Percentiles rank a stretch among this genome's conserved stretches.
Conservation (phyloP, 2,113 vertebrate genomes). For the Dromas ardeola region DNA sequence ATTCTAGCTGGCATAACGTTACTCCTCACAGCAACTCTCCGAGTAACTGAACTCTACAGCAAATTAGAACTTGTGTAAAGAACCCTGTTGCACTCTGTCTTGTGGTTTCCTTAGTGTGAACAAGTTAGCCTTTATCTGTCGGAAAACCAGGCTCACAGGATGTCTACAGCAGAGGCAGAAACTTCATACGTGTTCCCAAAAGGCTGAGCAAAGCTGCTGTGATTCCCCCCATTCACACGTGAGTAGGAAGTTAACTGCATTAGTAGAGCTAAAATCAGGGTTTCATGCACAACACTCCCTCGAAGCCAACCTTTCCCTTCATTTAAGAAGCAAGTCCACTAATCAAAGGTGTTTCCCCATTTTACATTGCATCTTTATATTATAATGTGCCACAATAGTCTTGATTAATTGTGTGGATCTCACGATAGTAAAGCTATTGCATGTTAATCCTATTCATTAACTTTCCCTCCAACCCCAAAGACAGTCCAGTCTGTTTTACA, state of each 20-base stretch:
- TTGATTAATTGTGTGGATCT: neutral
- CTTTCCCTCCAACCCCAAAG: neutral
- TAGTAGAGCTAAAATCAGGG: neutral
- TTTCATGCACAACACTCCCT: neutral
- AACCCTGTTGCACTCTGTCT: neutral
- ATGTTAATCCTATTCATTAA: neutral
- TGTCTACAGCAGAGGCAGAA: neutral
- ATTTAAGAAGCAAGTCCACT: neutral
- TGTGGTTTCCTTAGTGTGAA: neutral
- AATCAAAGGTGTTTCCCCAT: neutral
- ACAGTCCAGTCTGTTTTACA: neutral
- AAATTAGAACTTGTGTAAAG: neutral
- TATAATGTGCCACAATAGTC: neutral
- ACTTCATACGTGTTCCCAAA: neutral
- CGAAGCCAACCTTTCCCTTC: neutral
- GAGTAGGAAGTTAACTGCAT: neutral
- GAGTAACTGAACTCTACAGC: neutral
- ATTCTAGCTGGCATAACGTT: neutral
- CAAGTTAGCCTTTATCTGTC: neutral
- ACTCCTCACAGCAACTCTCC: neutral
- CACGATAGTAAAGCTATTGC: neutral
- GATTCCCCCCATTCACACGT: neutral
- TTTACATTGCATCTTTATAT: neutral
- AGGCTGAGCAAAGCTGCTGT: neutral
- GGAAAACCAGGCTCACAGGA: neutral